phyloP scores from a whole-genome alignment of 2,888 invertebrate species.

The Apamea epomidion region DNA sequence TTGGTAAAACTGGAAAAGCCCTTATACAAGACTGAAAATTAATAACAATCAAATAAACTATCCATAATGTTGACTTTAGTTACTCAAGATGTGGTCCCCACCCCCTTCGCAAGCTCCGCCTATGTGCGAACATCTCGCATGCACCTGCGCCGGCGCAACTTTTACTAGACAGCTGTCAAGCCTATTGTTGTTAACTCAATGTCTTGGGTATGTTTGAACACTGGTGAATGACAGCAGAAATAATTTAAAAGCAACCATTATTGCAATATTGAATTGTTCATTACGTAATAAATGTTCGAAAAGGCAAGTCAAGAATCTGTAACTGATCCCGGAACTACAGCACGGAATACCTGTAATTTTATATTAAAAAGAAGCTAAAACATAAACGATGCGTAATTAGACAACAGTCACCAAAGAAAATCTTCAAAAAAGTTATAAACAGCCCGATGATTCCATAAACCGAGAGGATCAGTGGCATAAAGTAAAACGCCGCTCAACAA shows the following conservation, averaged over 20 bases:
- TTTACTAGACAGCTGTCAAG: background rate
- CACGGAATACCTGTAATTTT: background rate
- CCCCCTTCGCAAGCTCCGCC: constrained; percentile 34
- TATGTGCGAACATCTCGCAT: constrained; percentile 21
- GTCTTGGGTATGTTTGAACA: background rate
- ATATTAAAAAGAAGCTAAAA: background rate
- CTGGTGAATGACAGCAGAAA: background rate
- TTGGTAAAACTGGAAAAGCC: background rate
- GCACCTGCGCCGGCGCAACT: constrained; percentile 11
- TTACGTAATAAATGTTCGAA: background rate
- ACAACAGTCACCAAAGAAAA: background rate
- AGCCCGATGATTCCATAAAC: constrained; percentile 19
- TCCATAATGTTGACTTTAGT: background rate
- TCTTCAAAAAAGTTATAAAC: background rate
- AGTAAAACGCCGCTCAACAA: constrained; percentile 14
- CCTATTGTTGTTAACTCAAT: background rate
- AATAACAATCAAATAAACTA: background rate
- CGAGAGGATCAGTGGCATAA: background rate
- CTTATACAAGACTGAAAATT: background rate
- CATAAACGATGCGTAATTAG: background rate
- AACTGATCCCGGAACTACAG: background rate
- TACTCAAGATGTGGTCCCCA: constrained; percentile 12
- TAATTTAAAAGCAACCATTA: background rate
- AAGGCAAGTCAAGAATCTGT: background rate
- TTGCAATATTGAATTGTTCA: background rate